Evolutionary conservation across 2,113 vertebrate species (phyloP).

Genomic region (Varanus komodoensis): DNA sequence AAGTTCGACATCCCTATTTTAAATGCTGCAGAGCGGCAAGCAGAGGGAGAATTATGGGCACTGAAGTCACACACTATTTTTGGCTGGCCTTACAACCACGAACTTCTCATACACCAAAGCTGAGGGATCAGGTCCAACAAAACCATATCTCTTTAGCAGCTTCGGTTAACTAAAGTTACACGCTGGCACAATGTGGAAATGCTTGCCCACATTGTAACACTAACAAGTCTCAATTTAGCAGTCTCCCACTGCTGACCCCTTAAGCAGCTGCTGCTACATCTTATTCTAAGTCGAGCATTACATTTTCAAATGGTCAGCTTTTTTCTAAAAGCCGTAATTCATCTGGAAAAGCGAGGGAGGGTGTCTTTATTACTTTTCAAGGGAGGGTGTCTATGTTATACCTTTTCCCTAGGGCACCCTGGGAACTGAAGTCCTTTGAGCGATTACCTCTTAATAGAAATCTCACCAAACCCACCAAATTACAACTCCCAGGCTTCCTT

Average conservation of each 20-base stretch:
- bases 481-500: background rate
- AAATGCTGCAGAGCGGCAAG: background rate
- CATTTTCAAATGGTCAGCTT: slow-evolving; percentile 5
- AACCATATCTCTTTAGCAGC: slow-evolving; percentile 2
- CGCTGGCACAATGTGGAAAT: slow-evolving; percentile 7
- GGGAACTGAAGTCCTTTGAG: background rate
- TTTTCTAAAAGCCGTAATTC: background rate
- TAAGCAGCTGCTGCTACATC: slow-evolving; percentile 12
- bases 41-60: background rate
- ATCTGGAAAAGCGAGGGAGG: background rate
- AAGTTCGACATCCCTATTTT: background rate
- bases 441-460: background rate
- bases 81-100: background rate
- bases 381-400: background rate
- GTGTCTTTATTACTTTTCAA: background rate
- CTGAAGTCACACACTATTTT: background rate
- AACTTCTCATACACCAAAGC: background rate
- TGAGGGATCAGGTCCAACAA: background rate
- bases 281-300: background rate
- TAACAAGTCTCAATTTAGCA: slow-evolving; percentile 28
- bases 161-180: slow-evolving; percentile 12
- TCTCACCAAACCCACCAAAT: background rate
- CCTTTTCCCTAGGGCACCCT: too few relatives aligned
- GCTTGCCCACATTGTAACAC: background rate
- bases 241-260: slow-evolving; percentile 14